A percentile compares a stretch with the other conserved stretches of the same genome.
Conservation (phyloP, 2,888 invertebrate species). For the Drosophila leonis region DNA sequence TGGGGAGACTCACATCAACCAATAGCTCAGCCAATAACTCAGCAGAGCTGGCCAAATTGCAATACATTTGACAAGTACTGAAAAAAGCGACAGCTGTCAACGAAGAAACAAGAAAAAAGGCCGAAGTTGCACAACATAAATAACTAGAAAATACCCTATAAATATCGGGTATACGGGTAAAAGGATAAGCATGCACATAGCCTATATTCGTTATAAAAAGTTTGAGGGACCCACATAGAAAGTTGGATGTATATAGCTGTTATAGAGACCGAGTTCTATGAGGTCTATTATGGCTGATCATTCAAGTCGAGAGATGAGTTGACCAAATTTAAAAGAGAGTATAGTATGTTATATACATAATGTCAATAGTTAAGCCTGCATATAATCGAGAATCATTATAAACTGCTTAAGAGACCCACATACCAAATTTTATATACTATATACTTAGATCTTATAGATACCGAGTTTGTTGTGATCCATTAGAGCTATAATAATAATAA, state of each 20-base stretch:
- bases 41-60: slow-evolving; percentile 20
- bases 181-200: background rate
- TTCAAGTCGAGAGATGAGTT: background rate
- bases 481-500: background rate
- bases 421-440: no score
- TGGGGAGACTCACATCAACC: slow-evolving; percentile 23
- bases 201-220: background rate
- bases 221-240: background rate
- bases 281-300: background rate
- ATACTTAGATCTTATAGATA: background rate
- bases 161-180: background rate
- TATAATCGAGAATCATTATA: background rate
- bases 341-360: no score
- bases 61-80: slow-evolving; percentile 26
- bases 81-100: background rate
- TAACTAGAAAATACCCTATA: slow-evolving; percentile 3
- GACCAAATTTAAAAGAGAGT: background rate
- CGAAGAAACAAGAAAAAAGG: background rate
- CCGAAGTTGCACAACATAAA: background rate
- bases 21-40: slow-evolving; percentile 18
- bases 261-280: background rate
- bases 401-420: background rate
- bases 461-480: background rate
- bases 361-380: background rate
- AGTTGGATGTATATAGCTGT: background rate